A percentile compares a stretch with the other conserved stretches of the same genome.
Evolutionary conservation across 2,113 vertebrate species (phyloP).

Genomic region (Sinocyclocheilus rhinocerous): DNA sequence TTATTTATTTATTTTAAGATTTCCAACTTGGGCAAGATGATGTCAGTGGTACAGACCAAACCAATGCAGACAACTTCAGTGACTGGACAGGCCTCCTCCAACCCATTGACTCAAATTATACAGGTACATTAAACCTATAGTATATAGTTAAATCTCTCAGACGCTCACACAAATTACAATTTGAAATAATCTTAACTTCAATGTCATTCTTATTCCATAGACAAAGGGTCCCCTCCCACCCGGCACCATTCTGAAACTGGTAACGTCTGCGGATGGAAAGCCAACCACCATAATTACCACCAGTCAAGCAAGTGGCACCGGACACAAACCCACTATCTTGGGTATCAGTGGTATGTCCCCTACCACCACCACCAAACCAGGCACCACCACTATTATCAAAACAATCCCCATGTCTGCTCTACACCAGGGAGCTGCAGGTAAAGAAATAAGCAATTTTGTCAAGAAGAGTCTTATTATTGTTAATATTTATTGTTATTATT

Average conservation of each 20-base stretch:
- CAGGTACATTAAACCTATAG: constrained; percentile 77
- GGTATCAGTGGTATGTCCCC: constrained; percentile 90
- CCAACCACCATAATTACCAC: constrained; percentile 91
- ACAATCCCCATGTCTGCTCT: constrained; percentile 93
- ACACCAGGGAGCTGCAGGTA: constrained; percentile 86
- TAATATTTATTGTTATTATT: too few species aligned
- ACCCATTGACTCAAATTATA: constrained; percentile 87
- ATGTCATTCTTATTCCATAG: constrained; percentile 63
- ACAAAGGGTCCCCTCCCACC: constrained; percentile 88
- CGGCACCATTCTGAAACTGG: constrained; percentile 89
- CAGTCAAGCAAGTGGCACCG: constrained; percentile 82
- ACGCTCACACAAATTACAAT: neutral
- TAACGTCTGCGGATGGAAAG: constrained; percentile 91
- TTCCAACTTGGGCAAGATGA: constrained; percentile 90
- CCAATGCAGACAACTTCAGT: constrained; percentile 86
- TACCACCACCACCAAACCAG: constrained; percentile 81
- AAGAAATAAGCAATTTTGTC: neutral
- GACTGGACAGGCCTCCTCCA: constrained; percentile 84
- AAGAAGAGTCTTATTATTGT: too few species aligned
- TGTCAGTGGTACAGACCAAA: constrained; percentile 92
- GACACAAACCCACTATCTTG: constrained; percentile 87
- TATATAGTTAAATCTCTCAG: neutral
- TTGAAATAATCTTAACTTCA: neutral
- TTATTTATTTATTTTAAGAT: constrained; percentile 70
- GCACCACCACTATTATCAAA: constrained; percentile 89